Evolutionary conservation across 1,140 invertebrate genomes (phyloP), one percentile per base, ranked within the genome.

Genomic region (Monomorium pharaonis): DNA sequence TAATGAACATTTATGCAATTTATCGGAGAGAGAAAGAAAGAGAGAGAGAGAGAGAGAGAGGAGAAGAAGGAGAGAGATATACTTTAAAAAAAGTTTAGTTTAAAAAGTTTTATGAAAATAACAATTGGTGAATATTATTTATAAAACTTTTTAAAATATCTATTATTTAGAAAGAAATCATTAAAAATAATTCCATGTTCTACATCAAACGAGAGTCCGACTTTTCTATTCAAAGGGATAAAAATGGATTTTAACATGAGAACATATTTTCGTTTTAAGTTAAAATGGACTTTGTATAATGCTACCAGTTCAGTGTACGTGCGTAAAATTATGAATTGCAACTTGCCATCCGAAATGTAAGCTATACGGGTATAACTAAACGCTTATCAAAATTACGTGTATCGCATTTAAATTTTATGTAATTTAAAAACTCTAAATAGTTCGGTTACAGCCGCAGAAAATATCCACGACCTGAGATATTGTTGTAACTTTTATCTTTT

Each of bases 281-380:
- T 83, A 58, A 72, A 83, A 14, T 74, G 24, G 37, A 56, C 37
- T 83, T 83, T 83, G 78, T 74, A 42, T 72, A 83, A 58, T 58
- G 24, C 24, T 24, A 72, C 37, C 37, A 54, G 54, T 83, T 83
- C 51, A 24, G 67, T 27, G 78, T 72, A 83, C 78, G 78, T 83
- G 78, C 37, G 47, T 12, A 74, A 83, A 83, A 83, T 72, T 72
- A 56, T 44, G 69, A 81, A 70, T 70, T 74, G 37, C 24, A 60
- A 60, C 51, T 83, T 44, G 37, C 78, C 18, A 81, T 81, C 18
- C 42, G 37, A 83, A 83, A 72, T 83, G 14, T 44, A 74, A 81
- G n/a, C 21, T 24, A 58, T 44, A 21, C n/a, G 18, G 33, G 2
- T 58, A 14, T 47, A 60, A 83, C 78, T 58, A 81, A 56, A 37